Conservation (phyloP, 1,140 invertebrate species). For the Lithobius niger region DNA sequence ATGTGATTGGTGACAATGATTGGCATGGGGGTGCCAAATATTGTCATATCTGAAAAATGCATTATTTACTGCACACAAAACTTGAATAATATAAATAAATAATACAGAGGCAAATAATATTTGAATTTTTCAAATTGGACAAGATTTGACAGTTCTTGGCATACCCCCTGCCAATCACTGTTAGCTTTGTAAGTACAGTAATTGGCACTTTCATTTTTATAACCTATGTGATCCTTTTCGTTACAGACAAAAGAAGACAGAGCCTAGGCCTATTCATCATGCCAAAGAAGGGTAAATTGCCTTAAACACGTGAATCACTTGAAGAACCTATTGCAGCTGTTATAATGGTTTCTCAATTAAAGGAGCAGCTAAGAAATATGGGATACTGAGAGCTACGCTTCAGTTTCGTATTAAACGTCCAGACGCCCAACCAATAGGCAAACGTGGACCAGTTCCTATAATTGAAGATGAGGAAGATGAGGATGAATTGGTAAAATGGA, state of each 20-base stretch:
- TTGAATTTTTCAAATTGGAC: neutral
- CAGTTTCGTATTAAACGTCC: too few species aligned
- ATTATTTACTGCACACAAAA: neutral
- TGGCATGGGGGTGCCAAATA: neutral
- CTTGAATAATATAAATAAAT: neutral
- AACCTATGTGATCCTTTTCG: too few species aligned
- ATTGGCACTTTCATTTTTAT: neutral
- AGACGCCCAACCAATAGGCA: too few species aligned
- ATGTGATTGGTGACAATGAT: neutral
- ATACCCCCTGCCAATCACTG: neutral
- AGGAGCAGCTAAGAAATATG: too few species aligned
- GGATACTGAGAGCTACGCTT: too few species aligned
- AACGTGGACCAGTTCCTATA: too few species aligned
- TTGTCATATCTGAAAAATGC: neutral
- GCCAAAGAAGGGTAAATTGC: neutral
- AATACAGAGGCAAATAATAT: neutral
- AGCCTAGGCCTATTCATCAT: neutral
- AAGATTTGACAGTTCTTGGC: neutral
- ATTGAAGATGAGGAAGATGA: too few species aligned
- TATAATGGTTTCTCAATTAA: too few species aligned
- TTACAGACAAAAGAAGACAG: neutral
- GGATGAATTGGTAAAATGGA: too few species aligned
- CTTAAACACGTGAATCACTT: neutral
- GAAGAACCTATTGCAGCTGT: neutral
- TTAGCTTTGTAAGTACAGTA: neutral